These are phyloP conservation scores for Drosophila nebulosa DNA, from an alignment of 1,140 invertebrate genomes.

Conservation along the genomic window DNA sequence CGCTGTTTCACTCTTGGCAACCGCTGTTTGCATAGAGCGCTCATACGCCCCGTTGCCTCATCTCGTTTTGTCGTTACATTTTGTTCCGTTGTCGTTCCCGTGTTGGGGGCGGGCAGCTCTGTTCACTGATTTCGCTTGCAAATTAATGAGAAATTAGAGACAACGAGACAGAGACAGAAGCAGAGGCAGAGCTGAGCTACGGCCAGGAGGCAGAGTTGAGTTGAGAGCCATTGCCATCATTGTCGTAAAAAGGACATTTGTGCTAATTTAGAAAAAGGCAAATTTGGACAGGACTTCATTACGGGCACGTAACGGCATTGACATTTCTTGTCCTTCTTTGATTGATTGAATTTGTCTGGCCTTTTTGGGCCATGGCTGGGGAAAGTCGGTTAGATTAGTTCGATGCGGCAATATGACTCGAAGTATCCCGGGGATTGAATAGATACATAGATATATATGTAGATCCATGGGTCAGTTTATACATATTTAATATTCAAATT, in stretches of 20 bases:
- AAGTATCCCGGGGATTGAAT: no score
- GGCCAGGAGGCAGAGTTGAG: slow-evolving; percentile 11
- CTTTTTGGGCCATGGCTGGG: not conserved
- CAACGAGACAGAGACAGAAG: slow-evolving; percentile 46
- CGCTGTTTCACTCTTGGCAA: not conserved
- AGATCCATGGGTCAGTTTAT: slow-evolving; percentile 12
- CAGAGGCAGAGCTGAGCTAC: slow-evolving; percentile 10
- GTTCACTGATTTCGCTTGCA: slow-evolving; percentile 80
- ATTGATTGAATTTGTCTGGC: slow-evolving; percentile 75
- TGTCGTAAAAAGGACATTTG: slow-evolving; percentile 79
- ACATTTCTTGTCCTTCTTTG: slow-evolving; percentile 64
- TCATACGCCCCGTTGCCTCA: slow-evolving; percentile 75
- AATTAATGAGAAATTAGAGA: slow-evolving; percentile 80
- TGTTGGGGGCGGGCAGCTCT: slow-evolving; percentile 18
- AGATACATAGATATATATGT: not conserved
- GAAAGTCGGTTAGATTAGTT: not conserved
- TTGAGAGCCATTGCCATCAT: slow-evolving; percentile 32
- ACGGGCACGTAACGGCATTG: slow-evolving; percentile 70
- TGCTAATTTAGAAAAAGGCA: slow-evolving; percentile 79
- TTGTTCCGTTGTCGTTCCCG: slow-evolving; percentile 59
- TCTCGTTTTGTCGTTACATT: slow-evolving; percentile 63
- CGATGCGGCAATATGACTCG: slow-evolving; percentile 13
- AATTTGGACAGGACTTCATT: slow-evolving; percentile 79
- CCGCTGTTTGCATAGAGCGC: slow-evolving; percentile 50
- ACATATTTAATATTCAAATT: slow-evolving; percentile 61